Percentiles rank a stretch among this genome's conserved stretches.
Evolutionary conservation across 2,888 invertebrate species (phyloP).

Genomic region (Eurytoma adleriae): DNA sequence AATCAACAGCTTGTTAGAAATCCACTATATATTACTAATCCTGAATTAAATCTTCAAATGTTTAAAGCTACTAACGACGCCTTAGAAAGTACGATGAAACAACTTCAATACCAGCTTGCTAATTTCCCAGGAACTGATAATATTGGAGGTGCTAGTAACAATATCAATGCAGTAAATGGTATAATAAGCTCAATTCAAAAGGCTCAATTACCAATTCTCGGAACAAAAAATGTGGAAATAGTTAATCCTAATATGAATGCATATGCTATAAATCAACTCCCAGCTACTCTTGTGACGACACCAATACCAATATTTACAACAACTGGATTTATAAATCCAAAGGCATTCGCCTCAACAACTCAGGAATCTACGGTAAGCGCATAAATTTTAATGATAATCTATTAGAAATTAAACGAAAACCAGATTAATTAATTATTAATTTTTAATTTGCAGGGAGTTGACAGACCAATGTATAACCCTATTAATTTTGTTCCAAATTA

Average conservation of each 20-base stretch:
- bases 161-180: conserved; percentile 58
- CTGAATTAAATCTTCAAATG: conserved; percentile 62
- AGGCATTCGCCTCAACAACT: conserved; percentile 58
- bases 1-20: conserved; percentile 60
- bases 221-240: conserved; percentile 71
- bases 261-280: conserved; percentile 66
- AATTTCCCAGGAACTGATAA: conserved; percentile 61
- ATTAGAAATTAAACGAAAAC: conserved; percentile 63
- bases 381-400: conserved; percentile 66
- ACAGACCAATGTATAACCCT: conserved; percentile 69
- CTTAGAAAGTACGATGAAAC: conserved; percentile 65
- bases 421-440: conserved; percentile 45
- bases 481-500: conserved; percentile 72
- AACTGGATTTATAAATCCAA: conserved; percentile 64
- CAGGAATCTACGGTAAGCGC: conserved; percentile 62
- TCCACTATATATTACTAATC: conserved; percentile 52
- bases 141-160: conserved; percentile 65
- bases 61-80: conserved; percentile 65
- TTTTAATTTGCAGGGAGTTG: conserved; percentile 57
- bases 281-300: conserved; percentile 69
- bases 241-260: conserved; percentile 70
- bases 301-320: conserved; percentile 71
- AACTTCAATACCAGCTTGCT: conserved; percentile 63
- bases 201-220: conserved; percentile 69
- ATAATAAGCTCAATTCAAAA: conserved; percentile 58